phyloP scores from a whole-genome alignment of 2,888 invertebrate genomes.

The Asteroscopus sphinx region DNA sequence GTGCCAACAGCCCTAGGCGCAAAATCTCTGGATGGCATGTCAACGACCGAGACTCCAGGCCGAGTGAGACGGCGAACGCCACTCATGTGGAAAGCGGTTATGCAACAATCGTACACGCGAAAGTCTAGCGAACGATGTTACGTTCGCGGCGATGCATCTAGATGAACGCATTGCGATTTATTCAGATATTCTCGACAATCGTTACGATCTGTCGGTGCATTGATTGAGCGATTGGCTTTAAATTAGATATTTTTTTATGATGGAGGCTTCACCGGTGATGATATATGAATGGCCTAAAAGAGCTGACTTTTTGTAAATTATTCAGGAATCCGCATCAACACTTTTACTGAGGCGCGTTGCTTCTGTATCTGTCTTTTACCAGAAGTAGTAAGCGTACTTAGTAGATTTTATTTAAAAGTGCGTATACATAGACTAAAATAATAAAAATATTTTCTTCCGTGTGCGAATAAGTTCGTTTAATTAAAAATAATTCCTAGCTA shows the following conservation, averaged over 20 bases:
- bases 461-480: too few relatives aligned
- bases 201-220: constrained; percentile 54
- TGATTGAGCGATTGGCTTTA: constrained; percentile 47
- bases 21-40: constrained; percentile 78
- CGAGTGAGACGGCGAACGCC: constrained; percentile 78
- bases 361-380: background rate
- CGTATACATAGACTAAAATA: too few relatives aligned
- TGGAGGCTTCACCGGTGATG: constrained; percentile 12
- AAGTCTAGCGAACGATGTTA: constrained; percentile 76
- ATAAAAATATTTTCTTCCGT: too few relatives aligned
- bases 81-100: constrained; percentile 88
- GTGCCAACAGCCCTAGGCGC: constrained; percentile 61
- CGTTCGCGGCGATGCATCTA: constrained; percentile 74
- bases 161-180: constrained; percentile 65
- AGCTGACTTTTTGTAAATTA: background rate
- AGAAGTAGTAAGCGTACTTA: too few relatives aligned
- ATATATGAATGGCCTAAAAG: constrained; percentile 6
- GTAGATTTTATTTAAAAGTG: constrained; percentile 7
- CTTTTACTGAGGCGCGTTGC: background rate
- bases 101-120: constrained; percentile 84
- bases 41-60: constrained; percentile 84
- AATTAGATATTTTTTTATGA: constrained; percentile 26
- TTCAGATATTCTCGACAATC: constrained; percentile 50
- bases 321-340: background rate
- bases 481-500: constrained; percentile 28